These are phyloP conservation scores for Drosophila fungiperda DNA, from an alignment of 2,888 invertebrate genomes.

Conservation along the genomic window DNA sequence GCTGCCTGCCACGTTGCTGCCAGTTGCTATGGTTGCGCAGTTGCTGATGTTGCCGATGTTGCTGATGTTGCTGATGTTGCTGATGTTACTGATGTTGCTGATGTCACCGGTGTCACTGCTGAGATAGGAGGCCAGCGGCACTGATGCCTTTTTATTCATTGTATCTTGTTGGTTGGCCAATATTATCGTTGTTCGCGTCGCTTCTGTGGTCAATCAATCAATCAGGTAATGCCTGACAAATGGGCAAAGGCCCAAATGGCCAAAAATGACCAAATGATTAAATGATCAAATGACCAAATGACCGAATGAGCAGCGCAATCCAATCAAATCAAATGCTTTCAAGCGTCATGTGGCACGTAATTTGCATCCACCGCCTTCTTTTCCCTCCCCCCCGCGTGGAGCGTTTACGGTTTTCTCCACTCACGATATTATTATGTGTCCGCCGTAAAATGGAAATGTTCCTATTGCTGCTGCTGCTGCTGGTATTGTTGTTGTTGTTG, in stretches of 20 bases:
- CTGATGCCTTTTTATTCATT: constrained; percentile 84
- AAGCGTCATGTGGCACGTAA: constrained; percentile 69
- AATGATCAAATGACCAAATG: constrained; percentile 15
- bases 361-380: constrained; percentile 58
- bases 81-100: constrained; percentile 28
- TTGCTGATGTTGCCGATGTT: constrained; percentile 16
- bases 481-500: background rate
- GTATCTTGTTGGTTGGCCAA: constrained; percentile 20
- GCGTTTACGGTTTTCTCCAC: constrained; percentile 49
- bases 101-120: constrained; percentile 45
- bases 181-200: constrained; percentile 5
- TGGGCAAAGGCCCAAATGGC: constrained; percentile 4
- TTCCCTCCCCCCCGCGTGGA: background rate
- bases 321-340: constrained; percentile 74
- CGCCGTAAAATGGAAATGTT: constrained; percentile 71
- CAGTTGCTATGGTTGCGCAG: constrained; percentile 12
- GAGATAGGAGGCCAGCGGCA: constrained; percentile 83
- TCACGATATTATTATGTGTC: constrained; percentile 73
- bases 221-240: constrained; percentile 34
- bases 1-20: constrained; percentile 15
- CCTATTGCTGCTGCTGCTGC: constrained; percentile 8
- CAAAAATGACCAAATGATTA: background rate
- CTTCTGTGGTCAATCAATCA: constrained; percentile 37
- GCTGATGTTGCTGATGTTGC: constrained; percentile 21
- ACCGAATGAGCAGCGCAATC: constrained; percentile 36